Evolutionary conservation across 2,797 vertebrate genomes (phyloP).

Genomic region (Anguilla megastoma): DNA sequence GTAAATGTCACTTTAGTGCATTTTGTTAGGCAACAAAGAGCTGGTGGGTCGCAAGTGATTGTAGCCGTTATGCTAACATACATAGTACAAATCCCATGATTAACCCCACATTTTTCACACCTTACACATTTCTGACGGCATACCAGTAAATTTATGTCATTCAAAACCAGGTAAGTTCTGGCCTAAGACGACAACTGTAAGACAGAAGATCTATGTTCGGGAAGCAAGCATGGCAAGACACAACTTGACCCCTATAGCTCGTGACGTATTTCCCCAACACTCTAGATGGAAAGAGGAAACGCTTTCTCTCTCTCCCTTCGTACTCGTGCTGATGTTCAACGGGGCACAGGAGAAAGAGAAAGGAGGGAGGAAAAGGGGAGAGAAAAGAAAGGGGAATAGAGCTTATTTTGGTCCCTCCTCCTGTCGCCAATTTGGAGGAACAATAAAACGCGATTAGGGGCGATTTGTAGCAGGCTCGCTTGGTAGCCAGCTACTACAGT

Average conservation of each 20-base stretch:
- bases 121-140: not conserved
- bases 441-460: slow-evolving; percentile 29
- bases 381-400: slow-evolving; percentile 27
- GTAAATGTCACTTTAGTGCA: not conserved
- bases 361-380: slow-evolving; percentile 47
- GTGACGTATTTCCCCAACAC: slow-evolving; percentile 62
- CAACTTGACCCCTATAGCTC: slow-evolving; percentile 45
- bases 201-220: not conserved
- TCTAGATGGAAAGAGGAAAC: slow-evolving; percentile 36
- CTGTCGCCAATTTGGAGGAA: slow-evolving; percentile 68
- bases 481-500: slow-evolving; percentile 18
- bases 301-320: slow-evolving; percentile 30
- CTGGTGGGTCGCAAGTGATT: not conserved
- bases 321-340: slow-evolving; percentile 45
- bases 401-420: slow-evolving; percentile 54
- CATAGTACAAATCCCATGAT: not conserved
- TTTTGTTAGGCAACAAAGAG: not conserved
- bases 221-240: not conserved
- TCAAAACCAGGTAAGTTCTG: not conserved
- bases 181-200: not conserved
- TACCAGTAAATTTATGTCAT: not conserved
- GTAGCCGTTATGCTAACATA: not conserved
- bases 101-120: not conserved
- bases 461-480: slow-evolving; percentile 19
- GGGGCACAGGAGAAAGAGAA: slow-evolving; percentile 37